Evolutionary conservation across 2,113 vertebrate species (phyloP).

Genomic region (Plecturocebus donacophilus): DNA sequence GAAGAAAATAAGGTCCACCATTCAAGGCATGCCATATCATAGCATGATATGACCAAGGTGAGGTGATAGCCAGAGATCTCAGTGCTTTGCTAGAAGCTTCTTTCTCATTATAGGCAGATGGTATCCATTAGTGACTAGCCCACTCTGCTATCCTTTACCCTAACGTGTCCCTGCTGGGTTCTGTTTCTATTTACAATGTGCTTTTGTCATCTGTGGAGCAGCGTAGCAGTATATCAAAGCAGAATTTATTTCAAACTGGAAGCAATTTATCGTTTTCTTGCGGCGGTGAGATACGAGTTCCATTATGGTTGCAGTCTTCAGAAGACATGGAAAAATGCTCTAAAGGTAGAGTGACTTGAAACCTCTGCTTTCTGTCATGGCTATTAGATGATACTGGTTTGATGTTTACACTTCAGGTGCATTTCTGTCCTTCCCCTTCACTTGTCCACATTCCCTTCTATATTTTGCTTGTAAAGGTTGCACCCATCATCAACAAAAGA

Average conservation of each 20-base stretch:
- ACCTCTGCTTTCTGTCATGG: neutral
- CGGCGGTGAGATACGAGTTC: slow-evolving; percentile 91
- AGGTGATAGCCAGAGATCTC: neutral
- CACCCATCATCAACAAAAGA: neutral
- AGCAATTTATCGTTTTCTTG: slow-evolving; percentile 87
- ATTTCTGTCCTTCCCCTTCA: neutral
- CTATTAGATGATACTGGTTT: fast-evolving
- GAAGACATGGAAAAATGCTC: slow-evolving; percentile 98
- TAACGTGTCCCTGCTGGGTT: neutral
- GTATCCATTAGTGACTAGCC: neutral
- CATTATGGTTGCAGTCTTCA: slow-evolving; percentile 94
- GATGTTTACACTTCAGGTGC: neutral
- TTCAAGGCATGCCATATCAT: neutral
- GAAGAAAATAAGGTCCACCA: neutral
- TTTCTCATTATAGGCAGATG: neutral
- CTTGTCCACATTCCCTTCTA: fast-evolving
- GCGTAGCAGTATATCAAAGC: slow-evolving; percentile 89
- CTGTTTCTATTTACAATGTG: slow-evolving; percentile 40
- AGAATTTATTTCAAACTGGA: slow-evolving; percentile 88
- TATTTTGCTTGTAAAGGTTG: neutral
- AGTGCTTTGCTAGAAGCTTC: neutral
- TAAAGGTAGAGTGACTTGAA: slow-evolving; percentile 87
- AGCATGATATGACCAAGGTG: neutral
- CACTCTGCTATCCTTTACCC: neutral
- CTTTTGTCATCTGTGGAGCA: slow-evolving; percentile 79